These are phyloP conservation scores for Manis javanica DNA, from an alignment of 2,797 vertebrate species.

Conservation along the genomic window DNA sequence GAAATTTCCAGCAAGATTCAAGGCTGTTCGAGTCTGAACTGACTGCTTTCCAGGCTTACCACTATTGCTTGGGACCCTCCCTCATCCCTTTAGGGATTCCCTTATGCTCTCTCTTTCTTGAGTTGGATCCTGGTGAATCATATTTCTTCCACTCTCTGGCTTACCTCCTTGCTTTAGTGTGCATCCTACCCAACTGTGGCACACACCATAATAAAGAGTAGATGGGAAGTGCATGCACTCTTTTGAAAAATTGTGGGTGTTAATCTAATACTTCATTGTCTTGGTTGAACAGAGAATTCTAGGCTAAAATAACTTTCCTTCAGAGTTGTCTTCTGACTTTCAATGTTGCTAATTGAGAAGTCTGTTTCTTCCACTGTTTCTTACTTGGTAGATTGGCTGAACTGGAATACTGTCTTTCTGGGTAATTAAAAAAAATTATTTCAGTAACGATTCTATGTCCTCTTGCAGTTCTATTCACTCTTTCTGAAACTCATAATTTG, in stretches of 20 bases:
- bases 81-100: background rate
- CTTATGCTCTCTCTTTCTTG: background rate
- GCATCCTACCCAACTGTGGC: background rate
- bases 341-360: background rate
- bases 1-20: background rate
- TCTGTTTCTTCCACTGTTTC: background rate
- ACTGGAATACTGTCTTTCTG: background rate
- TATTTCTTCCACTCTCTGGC: background rate
- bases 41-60: background rate
- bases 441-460: background rate
- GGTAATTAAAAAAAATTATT: background rate
- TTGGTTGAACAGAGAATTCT: background rate
- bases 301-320: constrained; percentile 26
- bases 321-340: background rate
- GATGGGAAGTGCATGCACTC: background rate
- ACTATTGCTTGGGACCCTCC: background rate
- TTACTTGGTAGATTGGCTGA: background rate
- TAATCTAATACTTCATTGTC: background rate
- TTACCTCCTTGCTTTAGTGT: background rate
- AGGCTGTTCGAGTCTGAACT: background rate
- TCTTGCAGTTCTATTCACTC: background rate
- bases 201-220: background rate
- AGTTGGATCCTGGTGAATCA: background rate
- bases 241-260: background rate
- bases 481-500: constrained; percentile 18